phyloP scores from a whole-genome alignment of 2,113 vertebrate genomes.

The Synodontis membranacea region DNA sequence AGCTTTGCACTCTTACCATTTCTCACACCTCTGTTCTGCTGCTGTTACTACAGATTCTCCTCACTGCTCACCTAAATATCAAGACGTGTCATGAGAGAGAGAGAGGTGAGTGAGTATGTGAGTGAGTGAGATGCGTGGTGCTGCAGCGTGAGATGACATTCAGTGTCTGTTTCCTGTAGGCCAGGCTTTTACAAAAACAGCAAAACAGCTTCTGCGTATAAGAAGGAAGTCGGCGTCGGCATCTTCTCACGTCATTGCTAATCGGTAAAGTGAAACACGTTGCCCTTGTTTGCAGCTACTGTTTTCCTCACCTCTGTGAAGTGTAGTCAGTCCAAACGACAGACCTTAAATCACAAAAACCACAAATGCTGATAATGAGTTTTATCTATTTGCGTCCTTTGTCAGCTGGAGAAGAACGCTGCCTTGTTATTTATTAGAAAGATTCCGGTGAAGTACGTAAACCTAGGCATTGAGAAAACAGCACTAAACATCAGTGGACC shows the following conservation, averaged over 20 bases:
- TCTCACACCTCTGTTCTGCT: not conserved
- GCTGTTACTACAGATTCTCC: conserved; percentile 3
- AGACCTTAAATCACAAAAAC: not conserved
- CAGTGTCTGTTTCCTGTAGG: not conserved
- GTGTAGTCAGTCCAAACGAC: not conserved
- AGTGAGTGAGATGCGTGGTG: not conserved
- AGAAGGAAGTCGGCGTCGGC: not conserved
- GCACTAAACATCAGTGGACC: no score
- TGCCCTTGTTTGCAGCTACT: not conserved
- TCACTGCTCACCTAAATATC: conserved; percentile 11
- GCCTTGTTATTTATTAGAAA: not conserved
- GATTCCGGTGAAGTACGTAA: no score
- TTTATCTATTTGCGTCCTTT: not conserved
- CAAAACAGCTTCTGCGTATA: not conserved
- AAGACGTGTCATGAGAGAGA: not conserved
- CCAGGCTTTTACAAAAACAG: not conserved
- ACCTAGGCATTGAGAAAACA: no score
- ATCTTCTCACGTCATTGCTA: not conserved
- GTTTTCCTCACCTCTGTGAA: not conserved
- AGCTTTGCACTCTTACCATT: not conserved
- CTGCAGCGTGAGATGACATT: not conserved
- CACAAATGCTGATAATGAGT: not conserved
- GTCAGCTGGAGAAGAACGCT: not conserved
- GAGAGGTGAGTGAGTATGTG: conserved; percentile 10
- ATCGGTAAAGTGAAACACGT: not conserved